These are phyloP conservation scores for Nasua narica DNA, from an alignment of 2,797 vertebrate species.

Conservation along the genomic window DNA sequence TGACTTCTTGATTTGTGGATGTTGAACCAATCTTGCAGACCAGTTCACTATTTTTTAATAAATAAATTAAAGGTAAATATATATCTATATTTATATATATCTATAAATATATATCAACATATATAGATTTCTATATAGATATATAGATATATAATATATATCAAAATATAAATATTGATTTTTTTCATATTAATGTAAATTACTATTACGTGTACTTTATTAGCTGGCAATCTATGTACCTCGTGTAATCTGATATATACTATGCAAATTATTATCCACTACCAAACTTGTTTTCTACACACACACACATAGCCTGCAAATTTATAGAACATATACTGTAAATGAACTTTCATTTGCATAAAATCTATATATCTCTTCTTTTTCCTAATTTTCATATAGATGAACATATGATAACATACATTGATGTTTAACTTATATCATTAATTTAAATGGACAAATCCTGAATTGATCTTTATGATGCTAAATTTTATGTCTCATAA, in stretches of 20 bases:
- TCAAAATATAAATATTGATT: background rate
- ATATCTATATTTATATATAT: too few relatives aligned
- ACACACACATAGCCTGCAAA: background rate
- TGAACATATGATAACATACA: background rate
- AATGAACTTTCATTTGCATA: background rate
- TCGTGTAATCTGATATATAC: background rate
- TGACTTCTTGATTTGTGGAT: too few relatives aligned
- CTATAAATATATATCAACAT: too few relatives aligned
- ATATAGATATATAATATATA: too few relatives aligned
- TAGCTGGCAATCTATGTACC: background rate
- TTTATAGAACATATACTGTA: background rate
- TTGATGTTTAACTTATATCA: background rate
- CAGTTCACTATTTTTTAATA: background rate
- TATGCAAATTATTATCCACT: background rate
- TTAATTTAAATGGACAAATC: background rate
- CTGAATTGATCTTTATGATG: background rate
- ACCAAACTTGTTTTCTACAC: background rate
- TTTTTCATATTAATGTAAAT: background rate
- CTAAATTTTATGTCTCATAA: background rate
- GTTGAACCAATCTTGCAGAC: too few relatives aligned
- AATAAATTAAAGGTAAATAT: background rate
- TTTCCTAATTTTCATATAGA: background rate
- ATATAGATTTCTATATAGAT: too few relatives aligned
- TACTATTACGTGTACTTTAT: background rate
- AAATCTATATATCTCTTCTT: background rate